Evolutionary conservation across 2,888 invertebrate species (phyloP).

Genomic region (Tryphoninae sp.): DNA sequence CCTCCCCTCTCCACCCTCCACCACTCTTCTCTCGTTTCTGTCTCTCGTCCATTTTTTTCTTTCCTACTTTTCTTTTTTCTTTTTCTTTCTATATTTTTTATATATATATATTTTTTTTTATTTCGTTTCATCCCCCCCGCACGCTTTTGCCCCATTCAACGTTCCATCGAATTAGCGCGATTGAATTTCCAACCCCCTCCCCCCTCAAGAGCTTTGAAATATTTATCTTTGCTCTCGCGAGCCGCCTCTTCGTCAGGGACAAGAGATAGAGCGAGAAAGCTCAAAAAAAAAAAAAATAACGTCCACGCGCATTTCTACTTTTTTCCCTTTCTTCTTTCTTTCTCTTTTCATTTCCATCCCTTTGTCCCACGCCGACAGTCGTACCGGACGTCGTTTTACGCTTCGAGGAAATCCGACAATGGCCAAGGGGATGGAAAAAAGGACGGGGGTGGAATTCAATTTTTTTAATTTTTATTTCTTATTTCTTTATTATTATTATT

Average conservation of each 20-base stretch:
- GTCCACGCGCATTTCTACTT: background rate
- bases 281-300: background rate
- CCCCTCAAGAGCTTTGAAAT: slow-evolving; percentile 20
- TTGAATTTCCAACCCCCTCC: slow-evolving; percentile 61
- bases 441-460: too few relatives aligned
- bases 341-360: background rate
- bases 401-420: background rate
- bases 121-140: slow-evolving; percentile 32
- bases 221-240: slow-evolving; percentile 43
- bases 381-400: background rate
- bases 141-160: slow-evolving; percentile 50
- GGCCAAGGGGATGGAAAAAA: background rate
- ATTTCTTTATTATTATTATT: background rate
- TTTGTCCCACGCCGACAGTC: slow-evolving; percentile 2
- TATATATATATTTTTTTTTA: slow-evolving; percentile 7
- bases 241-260: background rate
- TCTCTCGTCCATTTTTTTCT: background rate
- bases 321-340: background rate
- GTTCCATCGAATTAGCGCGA: slow-evolving; percentile 63
- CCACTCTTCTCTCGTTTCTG: slow-evolving; percentile 16
- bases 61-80: background rate
- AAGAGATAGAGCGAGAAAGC: background rate
- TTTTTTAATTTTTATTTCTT: background rate
- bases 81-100: slow-evolving; percentile 33
- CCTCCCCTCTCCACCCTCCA: slow-evolving; percentile 14